Evolutionary conservation across 2,888 invertebrate genomes (phyloP).

Genomic region (Tenodera sinensis): DNA sequence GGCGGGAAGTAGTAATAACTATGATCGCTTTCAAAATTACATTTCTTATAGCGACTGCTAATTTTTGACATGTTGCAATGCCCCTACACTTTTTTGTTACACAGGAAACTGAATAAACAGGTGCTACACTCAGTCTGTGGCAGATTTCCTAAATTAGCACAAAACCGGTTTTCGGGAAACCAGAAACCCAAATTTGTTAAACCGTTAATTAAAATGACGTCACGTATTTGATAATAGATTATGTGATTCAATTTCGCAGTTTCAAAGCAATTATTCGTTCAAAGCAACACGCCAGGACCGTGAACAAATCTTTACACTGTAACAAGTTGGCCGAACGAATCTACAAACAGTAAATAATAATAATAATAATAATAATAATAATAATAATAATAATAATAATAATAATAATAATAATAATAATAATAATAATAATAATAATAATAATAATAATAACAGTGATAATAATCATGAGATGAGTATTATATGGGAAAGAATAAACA

Average conservation of each 20-base stretch:
- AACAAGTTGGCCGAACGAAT: too few species aligned
- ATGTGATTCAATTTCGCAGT: background rate
- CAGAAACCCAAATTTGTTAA: background rate
- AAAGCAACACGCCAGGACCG: background rate
- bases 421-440: too few species aligned
- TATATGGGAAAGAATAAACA: too few species aligned
- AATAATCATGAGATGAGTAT: too few species aligned
- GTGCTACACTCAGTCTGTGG: too few species aligned
- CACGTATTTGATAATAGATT: background rate
- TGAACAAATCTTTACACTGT: background rate
- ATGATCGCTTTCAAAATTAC: background rate
- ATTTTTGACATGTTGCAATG: background rate
- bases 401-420: too few species aligned
- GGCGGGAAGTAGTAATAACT: background rate
- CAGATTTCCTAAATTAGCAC: background rate
- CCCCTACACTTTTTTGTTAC: too few species aligned
- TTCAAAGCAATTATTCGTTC: background rate
- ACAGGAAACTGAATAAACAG: background rate
- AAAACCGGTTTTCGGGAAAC: background rate
- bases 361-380: too few species aligned
- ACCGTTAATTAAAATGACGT: background rate
- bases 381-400: too few species aligned
- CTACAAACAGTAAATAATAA: too few species aligned
- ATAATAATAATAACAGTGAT: too few species aligned
- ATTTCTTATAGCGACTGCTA: background rate